Evolutionary conservation across 2,888 invertebrate species (phyloP).

Genomic region (Tigriopus californicus): DNA sequence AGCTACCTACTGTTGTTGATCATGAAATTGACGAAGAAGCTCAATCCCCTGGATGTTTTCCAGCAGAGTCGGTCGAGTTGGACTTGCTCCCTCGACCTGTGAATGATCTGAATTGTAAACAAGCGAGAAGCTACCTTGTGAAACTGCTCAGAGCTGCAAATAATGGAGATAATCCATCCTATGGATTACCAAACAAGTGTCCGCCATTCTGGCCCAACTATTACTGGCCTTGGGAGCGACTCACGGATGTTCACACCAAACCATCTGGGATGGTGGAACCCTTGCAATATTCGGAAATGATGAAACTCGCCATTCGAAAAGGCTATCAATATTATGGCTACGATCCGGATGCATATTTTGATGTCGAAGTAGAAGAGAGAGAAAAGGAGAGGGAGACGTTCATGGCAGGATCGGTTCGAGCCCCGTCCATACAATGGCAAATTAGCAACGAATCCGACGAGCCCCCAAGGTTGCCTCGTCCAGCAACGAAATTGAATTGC

Average conservation of each 20-base stretch:
- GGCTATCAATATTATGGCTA: slow-evolving; percentile 15
- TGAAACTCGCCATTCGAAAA: slow-evolving; percentile 13
- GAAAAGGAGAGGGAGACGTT: background rate
- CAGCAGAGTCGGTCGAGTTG: background rate
- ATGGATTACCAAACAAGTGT: slow-evolving; percentile 6
- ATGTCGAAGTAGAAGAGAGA: background rate
- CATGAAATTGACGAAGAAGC: too few species aligned
- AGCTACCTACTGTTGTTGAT: too few species aligned
- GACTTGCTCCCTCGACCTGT: slow-evolving; percentile 13
- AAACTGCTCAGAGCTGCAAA: slow-evolving; percentile 12
- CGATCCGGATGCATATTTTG: slow-evolving; percentile 6
- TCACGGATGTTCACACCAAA: slow-evolving; percentile 15
- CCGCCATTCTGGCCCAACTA: slow-evolving; percentile 15
- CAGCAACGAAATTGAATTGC: background rate
- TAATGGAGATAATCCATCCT: slow-evolving; percentile 9
- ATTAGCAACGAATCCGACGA: background rate
- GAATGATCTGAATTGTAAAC: slow-evolving; percentile 7
- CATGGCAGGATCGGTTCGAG: background rate
- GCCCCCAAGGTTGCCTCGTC: slow-evolving; percentile 1
- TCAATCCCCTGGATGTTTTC: too few species aligned
- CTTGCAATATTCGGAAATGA: slow-evolving; percentile 14
- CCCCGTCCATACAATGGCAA: background rate
- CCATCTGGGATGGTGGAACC: slow-evolving; percentile 11
- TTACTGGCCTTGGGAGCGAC: slow-evolving; percentile 13
- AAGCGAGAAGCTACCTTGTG: slow-evolving; percentile 12